These are phyloP conservation scores for Parambassis ranga DNA, from an alignment of 2,797 vertebrate genomes.

Conservation along the genomic window DNA sequence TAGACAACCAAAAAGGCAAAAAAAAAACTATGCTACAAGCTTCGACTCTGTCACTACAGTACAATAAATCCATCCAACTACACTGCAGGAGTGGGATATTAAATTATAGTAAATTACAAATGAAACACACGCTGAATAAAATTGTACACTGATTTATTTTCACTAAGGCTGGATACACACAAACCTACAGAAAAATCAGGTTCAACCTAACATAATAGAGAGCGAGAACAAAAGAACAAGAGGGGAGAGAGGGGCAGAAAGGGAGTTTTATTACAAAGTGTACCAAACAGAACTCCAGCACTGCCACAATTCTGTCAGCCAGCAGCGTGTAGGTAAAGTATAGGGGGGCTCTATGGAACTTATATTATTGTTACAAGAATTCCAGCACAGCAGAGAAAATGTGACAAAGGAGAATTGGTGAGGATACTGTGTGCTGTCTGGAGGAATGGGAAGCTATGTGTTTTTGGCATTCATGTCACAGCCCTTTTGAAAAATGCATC, in stretches of 20 bases:
- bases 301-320: slow-evolving; percentile 51
- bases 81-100: not conserved
- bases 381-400: slow-evolving; percentile 34
- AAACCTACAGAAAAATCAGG: slow-evolving; percentile 6
- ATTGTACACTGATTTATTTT: slow-evolving; percentile 3
- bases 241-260: not conserved
- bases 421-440: slow-evolving; percentile 54
- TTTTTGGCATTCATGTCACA: slow-evolving; percentile 75
- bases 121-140: too few species aligned
- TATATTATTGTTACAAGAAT: slow-evolving; percentile 48
- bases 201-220: not conserved
- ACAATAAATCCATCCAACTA: not conserved
- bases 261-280: slow-evolving; percentile 27
- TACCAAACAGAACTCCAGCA: slow-evolving; percentile 41
- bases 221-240: not conserved
- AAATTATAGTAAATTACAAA: not conserved
- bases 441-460: slow-evolving; percentile 54
- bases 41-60: accelerated
- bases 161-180: slow-evolving; percentile 6
- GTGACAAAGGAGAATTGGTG: slow-evolving; percentile 55
- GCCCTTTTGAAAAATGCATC: slow-evolving; percentile 80
- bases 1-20: not conserved
- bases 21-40: not conserved
- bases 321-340: slow-evolving; percentile 32
- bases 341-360: slow-evolving; percentile 40